phyloP scores from a whole-genome alignment of 2,113 vertebrate species.

The Fulmarus glacialis region DNA sequence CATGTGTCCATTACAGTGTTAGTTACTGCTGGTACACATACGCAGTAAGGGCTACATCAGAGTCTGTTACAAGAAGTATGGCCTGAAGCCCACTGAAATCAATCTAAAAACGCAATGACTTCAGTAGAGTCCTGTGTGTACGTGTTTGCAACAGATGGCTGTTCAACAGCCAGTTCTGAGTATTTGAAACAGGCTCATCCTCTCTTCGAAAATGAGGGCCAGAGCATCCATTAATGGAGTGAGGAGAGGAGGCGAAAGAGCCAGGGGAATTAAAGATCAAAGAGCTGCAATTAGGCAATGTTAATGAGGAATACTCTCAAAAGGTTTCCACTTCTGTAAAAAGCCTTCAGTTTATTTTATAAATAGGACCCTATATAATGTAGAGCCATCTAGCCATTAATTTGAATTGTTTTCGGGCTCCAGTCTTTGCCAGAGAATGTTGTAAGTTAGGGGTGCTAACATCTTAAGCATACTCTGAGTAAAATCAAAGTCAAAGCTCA shows the following conservation, averaged over 20 bases:
- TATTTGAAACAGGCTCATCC: background rate
- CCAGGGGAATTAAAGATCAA: constrained; percentile 31
- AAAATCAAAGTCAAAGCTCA: background rate
- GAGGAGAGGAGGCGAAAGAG: background rate
- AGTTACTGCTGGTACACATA: background rate
- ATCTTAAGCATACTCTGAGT: background rate
- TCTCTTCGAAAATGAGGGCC: background rate
- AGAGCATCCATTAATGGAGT: background rate
- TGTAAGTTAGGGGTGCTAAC: background rate
- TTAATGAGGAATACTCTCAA: constrained; percentile 12
- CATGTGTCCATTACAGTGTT: background rate
- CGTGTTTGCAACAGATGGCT: background rate
- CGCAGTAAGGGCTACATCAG: background rate
- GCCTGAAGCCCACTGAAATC: background rate
- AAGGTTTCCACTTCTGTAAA: background rate
- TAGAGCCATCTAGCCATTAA: background rate
- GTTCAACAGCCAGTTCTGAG: background rate
- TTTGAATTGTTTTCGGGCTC: background rate
- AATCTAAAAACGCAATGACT: background rate
- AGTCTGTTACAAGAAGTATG: background rate
- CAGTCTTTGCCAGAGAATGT: background rate
- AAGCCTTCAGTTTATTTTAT: background rate
- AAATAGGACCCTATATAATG: background rate
- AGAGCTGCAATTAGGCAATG: constrained; percentile 7
- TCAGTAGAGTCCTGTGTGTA: background rate